phyloP scores from a whole-genome alignment of 2,797 vertebrate species.

The Sarcophilus harrisii region DNA sequence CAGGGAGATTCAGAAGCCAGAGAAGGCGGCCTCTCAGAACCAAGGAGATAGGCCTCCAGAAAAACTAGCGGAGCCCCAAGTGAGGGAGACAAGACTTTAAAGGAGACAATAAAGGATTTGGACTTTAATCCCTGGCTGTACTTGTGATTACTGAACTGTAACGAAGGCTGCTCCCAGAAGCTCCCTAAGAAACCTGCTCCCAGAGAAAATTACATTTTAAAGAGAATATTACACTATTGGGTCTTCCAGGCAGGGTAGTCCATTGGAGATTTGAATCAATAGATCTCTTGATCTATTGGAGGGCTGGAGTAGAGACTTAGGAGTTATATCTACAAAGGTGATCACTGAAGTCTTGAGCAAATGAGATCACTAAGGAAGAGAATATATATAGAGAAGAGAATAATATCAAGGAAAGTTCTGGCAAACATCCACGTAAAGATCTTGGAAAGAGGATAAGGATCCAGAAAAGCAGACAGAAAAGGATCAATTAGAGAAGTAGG shows the following conservation, averaged over 20 bases:
- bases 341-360: not conserved
- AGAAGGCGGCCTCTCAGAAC: too few species aligned
- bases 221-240: not conserved
- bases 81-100: too few species aligned
- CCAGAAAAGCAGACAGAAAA: not conserved
- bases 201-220: too few species aligned
- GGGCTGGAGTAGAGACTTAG: not conserved
- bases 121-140: too few species aligned
- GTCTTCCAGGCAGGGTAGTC: not conserved
- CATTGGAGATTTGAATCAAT: not conserved
- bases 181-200: too few species aligned
- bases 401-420: not conserved
- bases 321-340: not conserved
- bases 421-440: not conserved
- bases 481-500: not conserved
- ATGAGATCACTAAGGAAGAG: not conserved
- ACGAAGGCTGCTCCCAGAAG: too few species aligned
- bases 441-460: not conserved
- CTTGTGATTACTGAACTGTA: too few species aligned
- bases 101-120: too few species aligned
- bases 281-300: too few species aligned
- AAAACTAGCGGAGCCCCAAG: too few species aligned
- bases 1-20: too few species aligned
- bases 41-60: too few species aligned
- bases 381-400: not conserved